A percentile compares a stretch with the other conserved stretches of the same genome.
Conservation (phyloP, 2,888 invertebrate species). For the Bedellia somnulentella region DNA sequence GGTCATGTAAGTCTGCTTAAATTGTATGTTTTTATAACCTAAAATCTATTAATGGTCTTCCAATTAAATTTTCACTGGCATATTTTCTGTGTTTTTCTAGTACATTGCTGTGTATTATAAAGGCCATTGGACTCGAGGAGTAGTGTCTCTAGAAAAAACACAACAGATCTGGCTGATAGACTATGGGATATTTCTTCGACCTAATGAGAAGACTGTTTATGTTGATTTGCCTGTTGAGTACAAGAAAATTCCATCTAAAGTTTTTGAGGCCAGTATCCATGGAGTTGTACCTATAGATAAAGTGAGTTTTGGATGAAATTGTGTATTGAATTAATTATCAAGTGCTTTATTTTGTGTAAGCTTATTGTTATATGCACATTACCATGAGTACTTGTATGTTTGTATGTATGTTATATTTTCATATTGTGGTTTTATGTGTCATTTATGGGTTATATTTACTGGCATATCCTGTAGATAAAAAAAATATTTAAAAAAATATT, state of each 20-base stretch:
- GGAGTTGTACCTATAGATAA: slow-evolving; percentile 27
- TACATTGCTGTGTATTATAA: slow-evolving; percentile 30
- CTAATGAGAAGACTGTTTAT: slow-evolving; percentile 19
- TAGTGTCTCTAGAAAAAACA: slow-evolving; percentile 21
- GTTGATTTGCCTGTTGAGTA: slow-evolving; percentile 19
- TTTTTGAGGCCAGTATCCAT: slow-evolving; percentile 34
- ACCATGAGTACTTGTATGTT: not conserved
- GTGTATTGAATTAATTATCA: too few relatives aligned
- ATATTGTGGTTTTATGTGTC: too few relatives aligned
- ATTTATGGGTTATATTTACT: too few relatives aligned
- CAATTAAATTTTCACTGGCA: not conserved
- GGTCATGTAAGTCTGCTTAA: slow-evolving; percentile 20
- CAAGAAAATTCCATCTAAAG: slow-evolving; percentile 23
- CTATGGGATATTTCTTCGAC: slow-evolving; percentile 21
- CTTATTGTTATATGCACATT: not conserved
- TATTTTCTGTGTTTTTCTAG: slow-evolving; percentile 17
- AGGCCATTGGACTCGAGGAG: slow-evolving; percentile 25
- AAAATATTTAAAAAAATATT: too few relatives aligned
- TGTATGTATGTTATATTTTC: not conserved
- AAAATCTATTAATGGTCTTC: not conserved
- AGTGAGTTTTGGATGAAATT: slow-evolving; percentile 14
- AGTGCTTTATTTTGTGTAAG: not conserved
- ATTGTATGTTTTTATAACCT: not conserved
- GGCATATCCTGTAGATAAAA: too few relatives aligned
- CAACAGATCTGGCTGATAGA: slow-evolving; percentile 30